phyloP scores from a whole-genome alignment of 2,113 vertebrate genomes.

The Aegotheles bennettii region DNA sequence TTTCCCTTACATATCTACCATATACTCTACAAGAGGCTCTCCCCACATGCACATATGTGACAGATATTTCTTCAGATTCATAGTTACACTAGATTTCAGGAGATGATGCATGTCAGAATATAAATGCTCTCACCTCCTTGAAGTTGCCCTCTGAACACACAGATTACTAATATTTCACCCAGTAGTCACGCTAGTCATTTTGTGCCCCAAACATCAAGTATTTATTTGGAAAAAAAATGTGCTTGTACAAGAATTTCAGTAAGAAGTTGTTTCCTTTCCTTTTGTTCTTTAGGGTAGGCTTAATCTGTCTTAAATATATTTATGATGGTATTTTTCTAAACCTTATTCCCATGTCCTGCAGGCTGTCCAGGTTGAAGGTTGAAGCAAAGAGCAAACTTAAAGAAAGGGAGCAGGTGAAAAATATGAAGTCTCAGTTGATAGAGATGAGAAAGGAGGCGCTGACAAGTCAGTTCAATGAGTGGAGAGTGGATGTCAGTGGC shows the following conservation, averaged over 20 bases:
- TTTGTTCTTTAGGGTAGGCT: not conserved
- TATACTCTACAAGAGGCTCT: not conserved
- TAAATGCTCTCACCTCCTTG: not conserved
- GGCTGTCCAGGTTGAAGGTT: constrained; percentile 67
- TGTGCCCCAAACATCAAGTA: not conserved
- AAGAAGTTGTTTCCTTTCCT: not conserved
- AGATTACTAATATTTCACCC: not conserved
- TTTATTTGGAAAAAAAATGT: not conserved
- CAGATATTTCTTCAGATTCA: not conserved
- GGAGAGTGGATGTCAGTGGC: constrained; percentile 50
- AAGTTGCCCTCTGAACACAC: not conserved
- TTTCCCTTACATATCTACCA: not conserved
- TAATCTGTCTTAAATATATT: not conserved
- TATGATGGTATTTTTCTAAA: not conserved
- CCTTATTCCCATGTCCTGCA: constrained; percentile 4
- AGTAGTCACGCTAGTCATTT: not conserved
- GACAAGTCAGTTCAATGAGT: constrained; percentile 62
- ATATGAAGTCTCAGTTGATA: constrained; percentile 39
- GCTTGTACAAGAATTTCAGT: not conserved
- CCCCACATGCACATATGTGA: not conserved
- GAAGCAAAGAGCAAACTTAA: constrained; percentile 34
- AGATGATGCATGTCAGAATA: not conserved
- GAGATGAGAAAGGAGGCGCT: constrained; percentile 47
- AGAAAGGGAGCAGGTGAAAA: constrained; percentile 34
- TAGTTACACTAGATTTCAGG: not conserved